Base-by-base conservation (phyloP, 2,797 vertebrate species). In the Micrastur ruficollis region DNA sequence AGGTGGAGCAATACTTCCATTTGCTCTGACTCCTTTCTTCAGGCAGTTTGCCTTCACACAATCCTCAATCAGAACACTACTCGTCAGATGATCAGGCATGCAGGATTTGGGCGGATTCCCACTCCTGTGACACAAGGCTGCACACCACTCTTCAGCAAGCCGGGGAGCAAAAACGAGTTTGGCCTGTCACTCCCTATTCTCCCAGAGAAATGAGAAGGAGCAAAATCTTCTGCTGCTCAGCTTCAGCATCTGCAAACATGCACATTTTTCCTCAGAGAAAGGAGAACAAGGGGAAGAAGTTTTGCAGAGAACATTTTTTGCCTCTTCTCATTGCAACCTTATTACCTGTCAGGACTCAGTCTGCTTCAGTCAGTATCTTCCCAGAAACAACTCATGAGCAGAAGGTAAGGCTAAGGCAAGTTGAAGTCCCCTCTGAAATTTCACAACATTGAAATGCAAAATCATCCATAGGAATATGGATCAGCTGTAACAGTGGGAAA, bases 31-130 rank as follows among this genome's bases (percentile, higher is more conserved):
- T 49, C 61, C 80, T 26, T 79, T 59, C 66, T 68, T 21, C 22
- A 56, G 70, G 34, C 83, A 80, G 42, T 25, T 61, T 68, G 55
- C 31, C 78, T 34, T 58, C 70, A 53, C 42, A 42, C 34, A 44
- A 22, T 12, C 31, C 32, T 46, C 27, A 74, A 1, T 9, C 8
- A 44, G 1, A 82, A 38, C 31, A 5, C 22, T 3, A 5, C 0
- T 0, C 20, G 19, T 11, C 62, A 58, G 55, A 25, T 2, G 46
- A 66, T 26, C 31, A 47, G 44, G 17, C 16, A 5, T 3, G 13
- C 20, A 61, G 65, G 52, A 26, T 29, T 56, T n/a, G 65, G 81
- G 73, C 16, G 42, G 61, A 22, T 42, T 38, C 65, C 65, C 50
- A 49, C 2, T 25, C 40, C 47, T 31, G 23, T 9, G 34, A 58